A percentile compares a stretch with the other conserved stretches of the same genome.
Conservation (phyloP, 2,888 invertebrate genomes). For the Anarsia innoxiella region DNA sequence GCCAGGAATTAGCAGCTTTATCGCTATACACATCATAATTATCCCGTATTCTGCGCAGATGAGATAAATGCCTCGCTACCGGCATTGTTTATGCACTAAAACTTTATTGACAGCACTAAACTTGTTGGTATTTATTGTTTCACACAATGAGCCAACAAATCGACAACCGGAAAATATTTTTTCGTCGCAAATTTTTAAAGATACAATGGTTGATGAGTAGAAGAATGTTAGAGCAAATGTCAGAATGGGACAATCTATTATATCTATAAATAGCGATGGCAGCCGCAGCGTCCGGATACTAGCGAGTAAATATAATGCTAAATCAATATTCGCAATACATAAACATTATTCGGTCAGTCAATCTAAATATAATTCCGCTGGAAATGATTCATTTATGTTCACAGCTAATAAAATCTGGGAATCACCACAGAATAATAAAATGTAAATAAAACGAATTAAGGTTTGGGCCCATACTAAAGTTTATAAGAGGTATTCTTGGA, state of each 20-base stretch:
- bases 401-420: constrained; percentile 31
- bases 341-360: constrained; percentile 30
- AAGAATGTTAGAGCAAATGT: too few species aligned
- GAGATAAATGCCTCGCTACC: constrained; percentile 8
- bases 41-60: constrained; percentile 7
- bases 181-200: too few species aligned
- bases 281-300: constrained; percentile 19
- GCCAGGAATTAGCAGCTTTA: constrained; percentile 41
- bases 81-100: constrained; percentile 27
- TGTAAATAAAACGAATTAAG: constrained; percentile 8
- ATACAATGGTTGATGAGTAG: too few species aligned
- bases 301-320: constrained; percentile 16
- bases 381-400: constrained; percentile 36
- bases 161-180: neutral
- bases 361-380: constrained; percentile 42
- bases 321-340: constrained; percentile 28
- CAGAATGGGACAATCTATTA: too few species aligned
- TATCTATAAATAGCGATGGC: too few species aligned
- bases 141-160: neutral
- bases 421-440: constrained; percentile 12
- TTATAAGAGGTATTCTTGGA: neutral
- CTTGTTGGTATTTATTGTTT: constrained; percentile 4
- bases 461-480: neutral
- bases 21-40: constrained; percentile 25
- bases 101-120: constrained; percentile 27